Evolutionary conservation across 2,113 vertebrate species (phyloP), one percentile per base, ranked within the genome.

Genomic region (Sceloporus undulatus): DNA sequence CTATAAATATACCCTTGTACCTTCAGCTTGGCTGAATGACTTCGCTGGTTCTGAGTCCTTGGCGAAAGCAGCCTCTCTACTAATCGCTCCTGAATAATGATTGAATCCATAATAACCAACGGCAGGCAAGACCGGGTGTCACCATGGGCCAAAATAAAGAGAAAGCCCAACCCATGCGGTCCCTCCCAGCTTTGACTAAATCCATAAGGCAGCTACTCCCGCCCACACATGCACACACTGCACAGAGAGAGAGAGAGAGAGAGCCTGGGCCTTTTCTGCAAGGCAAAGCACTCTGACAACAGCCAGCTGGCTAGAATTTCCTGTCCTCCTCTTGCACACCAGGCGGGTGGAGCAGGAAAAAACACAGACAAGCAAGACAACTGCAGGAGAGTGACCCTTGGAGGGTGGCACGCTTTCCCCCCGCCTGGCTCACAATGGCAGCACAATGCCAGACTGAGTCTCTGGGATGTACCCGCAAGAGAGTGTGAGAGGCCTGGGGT

Each of bases 21-120:
- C 98, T 99, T 98, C 96, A 98, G 98, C 94, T 97, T 96, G 94
- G 96, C 96, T 0, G 98, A 96, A 87, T 96, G 97, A 90, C 95
- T 95, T 89, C 96, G 94, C 94, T 97, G 97, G 90, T 95, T 98
- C 96, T 98, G 98, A 88, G 97, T 97, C 95, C 98, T 96, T 2
- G 98, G 98, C 78, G 98, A 99, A 88, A 99, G 97, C 95, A 99
- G 97, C 92, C 98, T 97, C 95, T 99, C 99, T 92, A 98, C 98
- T 87, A 99, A 96, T 94, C 98, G 98, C 94, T 98, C 98, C 96
- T 98, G 98, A 91, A 99, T 96, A 86, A 98, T 98, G 96, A 99
- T 97, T 81, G 98, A 97, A 96, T 99, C 98, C 99, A 99, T 99
- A 91, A 98, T 99, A 91, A 91, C 94, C 85, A 29, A 90, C 91